phyloP scores from a whole-genome alignment of 2,113 vertebrate genomes.

The Crotalus helleri region DNA sequence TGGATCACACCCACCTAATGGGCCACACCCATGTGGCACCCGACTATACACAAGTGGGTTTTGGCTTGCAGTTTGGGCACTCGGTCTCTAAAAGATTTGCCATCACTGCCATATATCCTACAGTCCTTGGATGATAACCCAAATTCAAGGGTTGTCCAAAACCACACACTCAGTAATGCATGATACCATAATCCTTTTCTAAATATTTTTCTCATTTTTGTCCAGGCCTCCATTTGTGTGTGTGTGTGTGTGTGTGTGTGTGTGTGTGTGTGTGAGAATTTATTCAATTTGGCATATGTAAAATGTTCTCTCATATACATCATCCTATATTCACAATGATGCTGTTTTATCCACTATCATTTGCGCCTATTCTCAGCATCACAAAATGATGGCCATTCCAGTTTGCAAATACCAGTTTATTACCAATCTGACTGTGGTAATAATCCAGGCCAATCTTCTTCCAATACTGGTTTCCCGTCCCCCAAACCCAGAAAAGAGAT shows the following conservation, averaged over 20 bases:
- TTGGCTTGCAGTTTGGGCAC: too few species aligned
- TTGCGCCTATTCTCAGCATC: background rate
- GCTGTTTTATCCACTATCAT: background rate
- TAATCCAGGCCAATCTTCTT: background rate
- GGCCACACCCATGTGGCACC: too few species aligned
- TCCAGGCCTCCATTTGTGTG: background rate
- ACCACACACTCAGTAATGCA: background rate
- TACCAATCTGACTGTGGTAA: background rate
- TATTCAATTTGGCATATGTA: background rate
- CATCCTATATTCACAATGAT: background rate
- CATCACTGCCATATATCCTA: background rate
- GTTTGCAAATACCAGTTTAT: background rate
- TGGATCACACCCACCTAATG: too few species aligned
- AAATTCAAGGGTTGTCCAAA: background rate
- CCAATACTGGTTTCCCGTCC: background rate
- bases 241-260: too few species aligned
- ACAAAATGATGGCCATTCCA: background rate
- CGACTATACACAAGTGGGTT: too few species aligned
- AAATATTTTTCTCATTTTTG: background rate
- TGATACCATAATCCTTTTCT: background rate
- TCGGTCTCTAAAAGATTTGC: too few species aligned
- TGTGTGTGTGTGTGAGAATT: background rate
- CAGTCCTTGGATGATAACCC: background rate
- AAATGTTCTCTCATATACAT: background rate
- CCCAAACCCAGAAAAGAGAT: background rate